Conservation (phyloP, 37 sponge, comb jelly and placozoan species). For the Mnemiopsis leidyi region DNA sequence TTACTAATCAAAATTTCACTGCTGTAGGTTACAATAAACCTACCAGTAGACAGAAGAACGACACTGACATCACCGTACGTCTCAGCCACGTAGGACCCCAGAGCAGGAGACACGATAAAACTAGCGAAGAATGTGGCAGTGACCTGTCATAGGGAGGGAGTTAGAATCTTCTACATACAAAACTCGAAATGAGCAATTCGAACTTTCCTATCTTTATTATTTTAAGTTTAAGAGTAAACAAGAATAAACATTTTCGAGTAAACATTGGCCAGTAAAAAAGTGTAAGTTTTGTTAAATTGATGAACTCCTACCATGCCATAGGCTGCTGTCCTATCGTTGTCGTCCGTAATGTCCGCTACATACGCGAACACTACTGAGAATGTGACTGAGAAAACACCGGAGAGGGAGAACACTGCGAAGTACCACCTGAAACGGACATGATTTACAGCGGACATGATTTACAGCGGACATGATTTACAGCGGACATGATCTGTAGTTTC, state of each 20-base stretch:
- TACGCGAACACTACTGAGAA: constrained; percentile 93
- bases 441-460: no score
- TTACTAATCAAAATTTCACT: no score
- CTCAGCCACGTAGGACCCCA: constrained; percentile 70
- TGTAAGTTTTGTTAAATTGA: no score
- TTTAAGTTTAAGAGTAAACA: no score
- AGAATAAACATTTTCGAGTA: no score
- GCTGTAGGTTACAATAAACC: no score
- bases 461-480: no score
- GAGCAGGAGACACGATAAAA: constrained; percentile 83
- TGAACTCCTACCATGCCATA: constrained; percentile 89
- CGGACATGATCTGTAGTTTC: no score
- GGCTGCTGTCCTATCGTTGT: constrained; percentile 75
- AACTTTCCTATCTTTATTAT: no score
- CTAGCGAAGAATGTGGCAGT: constrained; percentile 66
- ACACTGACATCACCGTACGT: constrained; percentile 72
- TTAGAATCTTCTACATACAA: not conserved
- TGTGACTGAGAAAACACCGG: constrained; percentile 86
- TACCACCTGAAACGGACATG: constrained; percentile 71
- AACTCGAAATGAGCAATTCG: no score
- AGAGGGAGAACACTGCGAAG: constrained; percentile 79
- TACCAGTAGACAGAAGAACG: constrained; percentile 74
- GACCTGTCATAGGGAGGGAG: not conserved
- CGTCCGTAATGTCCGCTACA: constrained; percentile 87
- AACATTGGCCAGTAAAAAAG: no score